These are phyloP conservation scores for Crotalus helleri DNA, from an alignment of 2,113 vertebrate species.

Conservation along the genomic window DNA sequence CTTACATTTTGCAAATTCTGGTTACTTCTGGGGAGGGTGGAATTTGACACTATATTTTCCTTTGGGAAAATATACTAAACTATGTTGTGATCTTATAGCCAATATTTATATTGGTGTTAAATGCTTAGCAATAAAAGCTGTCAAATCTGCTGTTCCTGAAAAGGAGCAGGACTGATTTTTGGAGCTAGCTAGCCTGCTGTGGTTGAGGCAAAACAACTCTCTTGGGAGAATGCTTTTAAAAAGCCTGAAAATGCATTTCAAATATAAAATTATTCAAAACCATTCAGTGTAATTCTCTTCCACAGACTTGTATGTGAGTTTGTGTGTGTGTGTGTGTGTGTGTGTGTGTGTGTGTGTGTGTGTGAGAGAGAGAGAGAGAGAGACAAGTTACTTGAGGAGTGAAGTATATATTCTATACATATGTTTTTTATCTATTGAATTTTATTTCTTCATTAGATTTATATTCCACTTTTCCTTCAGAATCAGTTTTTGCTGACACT, in stretches of 20 bases:
- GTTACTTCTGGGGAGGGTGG: background rate
- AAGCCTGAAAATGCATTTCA: background rate
- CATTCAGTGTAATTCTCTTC: background rate
- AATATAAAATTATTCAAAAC: background rate
- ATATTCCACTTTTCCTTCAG: background rate
- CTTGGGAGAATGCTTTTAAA: background rate
- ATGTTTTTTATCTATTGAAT: background rate
- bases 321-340: background rate
- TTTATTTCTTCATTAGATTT: background rate
- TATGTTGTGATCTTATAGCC: background rate
- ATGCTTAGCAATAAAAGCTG: background rate
- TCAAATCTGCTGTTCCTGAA: background rate
- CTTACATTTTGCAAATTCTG: background rate
- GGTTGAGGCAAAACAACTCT: background rate
- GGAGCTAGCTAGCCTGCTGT: background rate
- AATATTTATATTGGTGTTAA: background rate
- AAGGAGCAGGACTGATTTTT: background rate
- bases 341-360: too few species aligned
- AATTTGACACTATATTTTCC: conserved; percentile 1
- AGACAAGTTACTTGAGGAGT: background rate
- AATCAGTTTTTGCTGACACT: background rate
- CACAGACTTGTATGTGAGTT: background rate
- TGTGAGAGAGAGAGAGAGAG: too few species aligned
- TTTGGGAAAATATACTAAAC: background rate
- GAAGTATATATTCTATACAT: background rate